phyloP scores from a whole-genome alignment of 2,888 invertebrate species.

The Ophraella communa region DNA sequence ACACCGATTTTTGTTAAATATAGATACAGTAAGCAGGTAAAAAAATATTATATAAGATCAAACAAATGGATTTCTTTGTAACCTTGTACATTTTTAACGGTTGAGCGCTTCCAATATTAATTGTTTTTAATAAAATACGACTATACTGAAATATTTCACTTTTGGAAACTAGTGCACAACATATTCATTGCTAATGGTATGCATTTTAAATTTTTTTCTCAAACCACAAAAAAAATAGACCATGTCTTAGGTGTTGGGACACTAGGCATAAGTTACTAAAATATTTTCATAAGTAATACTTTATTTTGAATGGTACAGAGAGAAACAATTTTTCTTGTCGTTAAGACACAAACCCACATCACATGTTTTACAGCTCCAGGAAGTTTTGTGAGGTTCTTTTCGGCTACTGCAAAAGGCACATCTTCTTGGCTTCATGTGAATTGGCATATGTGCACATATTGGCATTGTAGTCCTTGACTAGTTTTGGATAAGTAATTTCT shows the following conservation, averaged over 20 bases:
- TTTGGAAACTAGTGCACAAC: no score
- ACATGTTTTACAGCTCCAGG: slow-evolving; percentile 16
- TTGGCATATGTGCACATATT: slow-evolving; percentile 12
- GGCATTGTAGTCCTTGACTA: slow-evolving; percentile 8
- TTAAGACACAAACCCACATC: slow-evolving; percentile 17
- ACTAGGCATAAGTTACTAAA: slow-evolving; percentile 4
- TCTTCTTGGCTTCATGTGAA: neutral
- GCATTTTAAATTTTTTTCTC: slow-evolving; percentile 3
- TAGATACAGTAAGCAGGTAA: neutral
- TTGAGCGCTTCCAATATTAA: no score
- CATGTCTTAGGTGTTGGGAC: no score
- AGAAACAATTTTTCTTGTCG: slow-evolving; percentile 11
- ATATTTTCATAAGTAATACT: slow-evolving; percentile 5
- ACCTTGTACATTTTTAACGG: no score
- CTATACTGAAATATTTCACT: no score
- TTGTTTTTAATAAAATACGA: no score
- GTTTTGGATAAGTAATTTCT: slow-evolving; percentile 10
- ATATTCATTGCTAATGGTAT: neutral
- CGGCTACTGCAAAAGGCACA: slow-evolving; percentile 10
- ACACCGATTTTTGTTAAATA: slow-evolving; percentile 19
- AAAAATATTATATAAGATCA: no score
- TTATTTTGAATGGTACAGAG: slow-evolving; percentile 6
- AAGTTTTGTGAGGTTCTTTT: slow-evolving; percentile 9
- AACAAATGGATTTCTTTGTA: no score
- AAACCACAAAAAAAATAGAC: neutral